These are phyloP conservation scores for Doris montereyensis DNA, from an alignment of 2,888 invertebrate species.

Conservation along the genomic window DNA sequence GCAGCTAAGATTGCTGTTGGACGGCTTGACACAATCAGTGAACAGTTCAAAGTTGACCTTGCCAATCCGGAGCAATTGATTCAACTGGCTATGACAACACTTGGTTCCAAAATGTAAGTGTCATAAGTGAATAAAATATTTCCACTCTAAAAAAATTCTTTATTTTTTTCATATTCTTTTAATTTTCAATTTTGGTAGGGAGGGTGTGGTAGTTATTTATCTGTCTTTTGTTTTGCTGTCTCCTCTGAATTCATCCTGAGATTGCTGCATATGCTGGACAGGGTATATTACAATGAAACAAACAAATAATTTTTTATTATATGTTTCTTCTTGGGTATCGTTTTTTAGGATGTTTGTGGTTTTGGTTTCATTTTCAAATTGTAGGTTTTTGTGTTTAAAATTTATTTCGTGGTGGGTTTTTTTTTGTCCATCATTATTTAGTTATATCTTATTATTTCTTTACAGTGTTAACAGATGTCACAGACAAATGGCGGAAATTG, in stretches of 20 bases:
- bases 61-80: slow-evolving; percentile 88
- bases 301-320: no score
- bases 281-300: no score
- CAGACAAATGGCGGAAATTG: slow-evolving; percentile 98
- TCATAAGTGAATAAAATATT: neutral
- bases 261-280: no score
- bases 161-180: neutral
- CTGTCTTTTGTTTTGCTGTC: no score
- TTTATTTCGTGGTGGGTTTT: neutral
- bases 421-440: neutral
- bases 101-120: slow-evolving; percentile 95
- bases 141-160: neutral
- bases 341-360: neutral
- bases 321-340: neutral
- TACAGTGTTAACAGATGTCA: slow-evolving; percentile 93
- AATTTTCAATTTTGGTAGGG: neutral
- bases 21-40: slow-evolving; percentile 90
- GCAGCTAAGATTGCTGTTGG: slow-evolving; percentile 91
- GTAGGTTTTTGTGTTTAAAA: no score
- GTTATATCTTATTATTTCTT: no score
- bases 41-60: slow-evolving; percentile 88
- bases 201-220: no score
- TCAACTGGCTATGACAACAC: slow-evolving; percentile 96
- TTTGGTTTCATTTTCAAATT: neutral
- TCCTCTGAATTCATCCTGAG: no score